Evolutionary conservation across 2,888 invertebrate species (phyloP).

Genomic region (Unio delphinus): DNA sequence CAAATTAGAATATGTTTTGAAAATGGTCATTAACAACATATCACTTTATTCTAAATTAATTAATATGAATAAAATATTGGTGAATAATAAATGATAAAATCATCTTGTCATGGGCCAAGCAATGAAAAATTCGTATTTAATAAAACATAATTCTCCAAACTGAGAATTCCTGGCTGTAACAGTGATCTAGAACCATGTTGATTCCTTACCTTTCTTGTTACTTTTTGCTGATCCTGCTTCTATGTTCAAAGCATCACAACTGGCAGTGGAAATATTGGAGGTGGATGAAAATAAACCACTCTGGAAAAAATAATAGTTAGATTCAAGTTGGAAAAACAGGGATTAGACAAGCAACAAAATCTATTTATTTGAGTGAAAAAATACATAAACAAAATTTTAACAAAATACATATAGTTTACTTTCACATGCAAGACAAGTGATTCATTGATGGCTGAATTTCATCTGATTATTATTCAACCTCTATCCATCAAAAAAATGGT

Average conservation of each 20-base stretch:
- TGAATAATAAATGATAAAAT: too few species aligned
- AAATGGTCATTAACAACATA: too few species aligned
- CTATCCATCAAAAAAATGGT: too few species aligned
- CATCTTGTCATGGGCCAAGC: too few species aligned
- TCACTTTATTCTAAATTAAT: too few species aligned
- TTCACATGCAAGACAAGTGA: not conserved
- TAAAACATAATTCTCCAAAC: too few species aligned
- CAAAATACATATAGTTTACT: not conserved
- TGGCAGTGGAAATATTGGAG: conserved; percentile 37
- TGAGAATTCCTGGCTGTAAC: too few species aligned
- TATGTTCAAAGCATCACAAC: conserved; percentile 33
- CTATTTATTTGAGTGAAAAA: not conserved
- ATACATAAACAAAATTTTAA: not conserved
- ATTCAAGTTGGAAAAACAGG: conserved; percentile 4
- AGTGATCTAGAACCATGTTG: not conserved
- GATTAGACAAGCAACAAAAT: conserved; percentile 4
- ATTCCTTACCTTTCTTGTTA: conserved; percentile 31
- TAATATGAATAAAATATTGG: too few species aligned
- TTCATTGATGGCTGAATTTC: too few species aligned
- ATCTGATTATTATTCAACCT: too few species aligned
- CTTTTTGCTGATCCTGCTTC: conserved; percentile 33
- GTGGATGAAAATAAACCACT: conserved; percentile 21
- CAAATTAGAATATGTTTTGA: too few species aligned
- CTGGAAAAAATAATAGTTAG: conserved; percentile 14
- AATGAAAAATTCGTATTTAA: too few species aligned